Conservation (phyloP, 2,888 invertebrate species). For the Tipula lateralis region DNA sequence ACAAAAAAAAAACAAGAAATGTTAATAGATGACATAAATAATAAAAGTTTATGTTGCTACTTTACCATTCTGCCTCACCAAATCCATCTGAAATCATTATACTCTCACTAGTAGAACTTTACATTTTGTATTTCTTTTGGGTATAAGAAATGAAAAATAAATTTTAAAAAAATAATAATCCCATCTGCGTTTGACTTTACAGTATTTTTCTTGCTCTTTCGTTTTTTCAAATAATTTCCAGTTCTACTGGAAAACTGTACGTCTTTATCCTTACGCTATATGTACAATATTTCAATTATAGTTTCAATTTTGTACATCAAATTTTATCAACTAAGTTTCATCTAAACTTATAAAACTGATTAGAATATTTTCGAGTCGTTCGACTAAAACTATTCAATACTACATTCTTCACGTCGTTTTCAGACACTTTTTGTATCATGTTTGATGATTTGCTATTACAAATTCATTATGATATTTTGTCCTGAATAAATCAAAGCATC, state of each 20-base stretch:
- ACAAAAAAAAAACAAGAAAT: background rate
- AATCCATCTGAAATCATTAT: background rate
- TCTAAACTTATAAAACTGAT: background rate
- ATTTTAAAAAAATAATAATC: constrained; percentile 21
- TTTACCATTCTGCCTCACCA: background rate
- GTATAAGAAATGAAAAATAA: background rate
- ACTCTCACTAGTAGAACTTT: background rate
- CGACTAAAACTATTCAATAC: background rate
- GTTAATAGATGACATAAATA: background rate
- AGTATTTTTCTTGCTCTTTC: background rate
- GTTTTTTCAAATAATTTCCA: background rate
- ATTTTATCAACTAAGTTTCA: background rate
- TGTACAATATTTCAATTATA: background rate
- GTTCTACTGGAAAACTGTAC: background rate
- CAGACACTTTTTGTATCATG: background rate
- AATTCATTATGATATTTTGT: background rate
- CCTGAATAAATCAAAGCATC: background rate
- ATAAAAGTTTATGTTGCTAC: background rate
- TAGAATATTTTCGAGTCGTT: background rate
- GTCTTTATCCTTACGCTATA: background rate
- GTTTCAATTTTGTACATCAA: too few relatives aligned
- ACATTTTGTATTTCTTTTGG: background rate
- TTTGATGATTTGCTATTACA: background rate
- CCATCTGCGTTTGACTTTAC: constrained; percentile 3
- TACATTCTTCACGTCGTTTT: background rate